Evolutionary conservation across 2,888 invertebrate genomes (phyloP).

Genomic region (Acleris literana): DNA sequence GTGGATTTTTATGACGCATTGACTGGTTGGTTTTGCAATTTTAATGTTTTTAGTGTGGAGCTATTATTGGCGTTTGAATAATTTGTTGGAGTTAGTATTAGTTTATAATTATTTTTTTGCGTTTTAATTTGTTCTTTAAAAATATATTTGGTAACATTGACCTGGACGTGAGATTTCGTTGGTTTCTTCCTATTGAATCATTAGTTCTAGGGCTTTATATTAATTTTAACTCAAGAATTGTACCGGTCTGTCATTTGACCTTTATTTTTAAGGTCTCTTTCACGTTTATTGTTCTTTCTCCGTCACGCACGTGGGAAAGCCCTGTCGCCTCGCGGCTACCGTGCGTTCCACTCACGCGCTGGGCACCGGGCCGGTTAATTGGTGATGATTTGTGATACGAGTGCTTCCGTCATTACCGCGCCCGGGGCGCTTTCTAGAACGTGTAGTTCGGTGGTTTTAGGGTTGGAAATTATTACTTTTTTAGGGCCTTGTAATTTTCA

Average conservation of each 20-base stretch:
- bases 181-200: no score
- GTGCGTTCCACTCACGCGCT: constrained; percentile 76
- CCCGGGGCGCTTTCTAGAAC: constrained; percentile 63
- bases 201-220: no score
- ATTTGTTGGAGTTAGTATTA: no score
- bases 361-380: constrained; percentile 62
- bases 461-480: background rate
- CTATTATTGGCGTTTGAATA: no score
- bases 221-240: no score
- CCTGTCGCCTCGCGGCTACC: constrained; percentile 75
- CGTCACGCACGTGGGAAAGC: constrained; percentile 68
- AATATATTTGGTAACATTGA: no score
- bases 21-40: constrained; percentile 21
- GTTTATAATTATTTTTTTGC: no score
- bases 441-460: constrained; percentile 53
- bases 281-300: constrained; percentile 2
- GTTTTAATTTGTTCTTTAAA: no score
- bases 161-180: no score
- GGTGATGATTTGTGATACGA: constrained; percentile 59
- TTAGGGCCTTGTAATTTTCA: background rate
- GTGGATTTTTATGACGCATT: background rate
- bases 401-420: constrained; percentile 73
- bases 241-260: no score
- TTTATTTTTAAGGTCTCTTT: constrained; percentile 1
- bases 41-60: background rate